Conservation (phyloP, 2,797 vertebrate genomes). For the Bradypodion pumilum region DNA sequence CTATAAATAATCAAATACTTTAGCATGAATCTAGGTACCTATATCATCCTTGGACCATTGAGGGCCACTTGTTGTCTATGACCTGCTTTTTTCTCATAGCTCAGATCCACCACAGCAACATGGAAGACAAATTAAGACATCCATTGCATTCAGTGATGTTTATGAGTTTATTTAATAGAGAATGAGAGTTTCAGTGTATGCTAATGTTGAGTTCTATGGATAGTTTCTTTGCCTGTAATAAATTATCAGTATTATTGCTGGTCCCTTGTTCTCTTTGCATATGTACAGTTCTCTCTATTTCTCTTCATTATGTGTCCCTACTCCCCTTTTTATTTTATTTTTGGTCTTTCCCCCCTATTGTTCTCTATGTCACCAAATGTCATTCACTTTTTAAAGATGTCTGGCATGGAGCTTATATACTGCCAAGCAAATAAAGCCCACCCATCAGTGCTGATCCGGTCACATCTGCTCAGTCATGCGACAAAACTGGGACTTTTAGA, state of each 20-base stretch:
- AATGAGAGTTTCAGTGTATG: not conserved
- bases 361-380: slow-evolving; percentile 87
- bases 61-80: no score
- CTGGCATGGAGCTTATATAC: slow-evolving; percentile 95
- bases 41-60: not conserved
- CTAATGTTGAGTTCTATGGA: not conserved
- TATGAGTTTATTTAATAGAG: not conserved
- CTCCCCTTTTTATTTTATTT: slow-evolving; percentile 39
- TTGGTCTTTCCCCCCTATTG: slow-evolving; percentile 83
- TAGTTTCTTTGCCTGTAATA: not conserved
- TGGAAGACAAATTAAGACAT: not conserved
- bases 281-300: slow-evolving; percentile 43
- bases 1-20: not conserved
- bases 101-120: not conserved
- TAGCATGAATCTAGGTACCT: not conserved
- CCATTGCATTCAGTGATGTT: not conserved
- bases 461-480: slow-evolving; percentile 97
- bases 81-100: no score
- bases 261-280: slow-evolving; percentile 8
- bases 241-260: not conserved
- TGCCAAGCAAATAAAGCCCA: slow-evolving; percentile 93
- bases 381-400: slow-evolving; percentile 93
- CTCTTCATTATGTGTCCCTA: no score
- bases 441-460: slow-evolving; percentile 95
- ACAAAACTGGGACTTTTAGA: slow-evolving; percentile 91